A percentile compares a stretch with the other conserved stretches of the same genome.
phyloP scores from a whole-genome alignment of 1,140 invertebrate species.

The Heterodera carotae region DNA sequence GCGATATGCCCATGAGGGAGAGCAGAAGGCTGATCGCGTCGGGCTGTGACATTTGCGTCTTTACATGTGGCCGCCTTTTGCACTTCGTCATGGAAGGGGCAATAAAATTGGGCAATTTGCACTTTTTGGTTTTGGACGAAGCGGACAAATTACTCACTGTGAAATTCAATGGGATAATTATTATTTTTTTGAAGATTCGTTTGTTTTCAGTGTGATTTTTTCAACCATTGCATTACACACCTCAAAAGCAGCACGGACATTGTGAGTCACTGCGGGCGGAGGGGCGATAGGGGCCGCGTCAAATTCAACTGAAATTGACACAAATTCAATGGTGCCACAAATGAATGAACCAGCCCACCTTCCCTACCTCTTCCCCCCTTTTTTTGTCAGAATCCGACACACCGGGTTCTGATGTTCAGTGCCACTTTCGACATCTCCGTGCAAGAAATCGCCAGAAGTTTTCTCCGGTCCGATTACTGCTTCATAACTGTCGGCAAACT shows the following conservation, averaged over 20 bases:
- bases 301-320: too few relatives aligned
- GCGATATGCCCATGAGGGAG: conserved; percentile 32
- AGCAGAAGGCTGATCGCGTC: conserved; percentile 6
- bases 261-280: not conserved
- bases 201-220: conserved; percentile 14
- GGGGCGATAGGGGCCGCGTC: too few relatives aligned
- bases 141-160: conserved; percentile 35
- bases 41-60: conserved; percentile 38
- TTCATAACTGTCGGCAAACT: conserved; percentile 24
- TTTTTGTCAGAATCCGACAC: conserved; percentile 20
- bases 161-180: too few relatives aligned
- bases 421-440: conserved; percentile 36
- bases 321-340: too few relatives aligned
- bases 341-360: too few relatives aligned
- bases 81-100: conserved; percentile 32
- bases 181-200: not conserved
- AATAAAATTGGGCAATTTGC: conserved; percentile 25
- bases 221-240: not conserved
- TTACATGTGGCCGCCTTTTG: conserved; percentile 33
- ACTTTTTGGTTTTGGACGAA: conserved; percentile 43
- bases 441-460: not conserved
- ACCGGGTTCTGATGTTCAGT: conserved; percentile 43
- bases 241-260: conserved; percentile 4
- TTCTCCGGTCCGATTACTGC: conserved; percentile 32
- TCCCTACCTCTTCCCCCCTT: not conserved